Evolutionary conservation across 2,888 invertebrate genomes (phyloP), one percentile per base, ranked within the genome.

Genomic region (Epistrophe eligans): DNA sequence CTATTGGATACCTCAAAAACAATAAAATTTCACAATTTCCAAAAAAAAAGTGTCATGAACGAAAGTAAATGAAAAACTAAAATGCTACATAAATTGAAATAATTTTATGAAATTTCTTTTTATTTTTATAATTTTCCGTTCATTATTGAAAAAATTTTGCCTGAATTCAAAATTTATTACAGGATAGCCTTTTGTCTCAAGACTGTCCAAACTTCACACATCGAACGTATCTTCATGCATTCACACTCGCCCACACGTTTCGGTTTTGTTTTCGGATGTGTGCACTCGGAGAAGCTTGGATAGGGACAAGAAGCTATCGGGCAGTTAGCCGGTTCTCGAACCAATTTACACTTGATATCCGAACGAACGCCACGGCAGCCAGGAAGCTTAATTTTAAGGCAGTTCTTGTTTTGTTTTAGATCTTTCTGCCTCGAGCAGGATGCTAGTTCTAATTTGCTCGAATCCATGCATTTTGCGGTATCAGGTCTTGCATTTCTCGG

Each of bases 201-300:
- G 8, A 85, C 62, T 15, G 88, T 83, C 85, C 88, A 89, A 28
- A 89, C 89, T 17, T 90, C 90, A 84, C 90, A 90, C 89, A 90
- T 88, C 13, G 89, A 79, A 15, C 88, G 88, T 10, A 89, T 72
- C 35, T 89, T 74, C 17, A 90, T 66, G 38, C 90, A 90, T 15
- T 88, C 83, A 60, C 90, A 90, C 55, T 90, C 90, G 10, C 66
- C 50, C 4, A 84, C 77, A 67, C 82, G 88, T n/a, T 62, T 32
- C 5, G 80, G 62, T 8, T 76, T 84, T 0, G n/a, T 11, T 10
- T 77, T 70, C 0, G 83, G 80, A 13, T 67, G 83, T 8, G 52
- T 38, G 71, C 90, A 90, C 62, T 90, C 90, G 0, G 89, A 90
- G 45, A 84, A 90, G 24, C 88, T 85, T 2, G 90, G 90, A 79